These are phyloP conservation scores for Notodonta ziczac DNA, from an alignment of 2,888 invertebrate species.

Conservation along the genomic window DNA sequence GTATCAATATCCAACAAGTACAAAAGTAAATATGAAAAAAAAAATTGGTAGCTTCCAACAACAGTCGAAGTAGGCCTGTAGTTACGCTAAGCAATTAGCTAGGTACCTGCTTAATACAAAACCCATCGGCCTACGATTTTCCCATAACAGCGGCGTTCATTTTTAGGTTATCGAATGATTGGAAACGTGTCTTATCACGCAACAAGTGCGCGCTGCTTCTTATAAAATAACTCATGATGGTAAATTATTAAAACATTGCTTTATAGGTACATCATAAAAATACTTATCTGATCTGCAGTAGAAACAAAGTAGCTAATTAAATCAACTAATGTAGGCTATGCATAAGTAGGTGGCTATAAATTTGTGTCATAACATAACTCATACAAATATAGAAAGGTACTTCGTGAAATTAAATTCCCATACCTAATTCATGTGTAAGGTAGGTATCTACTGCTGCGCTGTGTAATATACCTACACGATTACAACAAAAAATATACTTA, in stretches of 20 bases:
- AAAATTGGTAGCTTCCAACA: no score
- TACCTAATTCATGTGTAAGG: no score
- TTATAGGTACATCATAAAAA: neutral
- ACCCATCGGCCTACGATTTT: slow-evolving; percentile 39
- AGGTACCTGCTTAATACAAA: slow-evolving; percentile 3
- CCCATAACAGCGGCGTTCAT: slow-evolving; percentile 59
- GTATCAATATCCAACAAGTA: no score
- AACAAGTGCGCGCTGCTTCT: slow-evolving; percentile 50
- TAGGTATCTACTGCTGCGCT: no score
- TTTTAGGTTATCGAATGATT: slow-evolving; percentile 67
- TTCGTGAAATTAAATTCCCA: no score
- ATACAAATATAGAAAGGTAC: no score
- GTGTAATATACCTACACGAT: no score
- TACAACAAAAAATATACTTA: no score
- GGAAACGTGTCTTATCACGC: slow-evolving; percentile 83
- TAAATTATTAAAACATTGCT: slow-evolving; percentile 22
- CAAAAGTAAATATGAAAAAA: no score
- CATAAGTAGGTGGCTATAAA: no score
- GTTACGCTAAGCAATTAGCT: slow-evolving; percentile 4
- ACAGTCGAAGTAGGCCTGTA: neutral
- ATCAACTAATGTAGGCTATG: neutral
- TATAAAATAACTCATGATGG: slow-evolving; percentile 52
- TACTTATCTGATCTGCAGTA: neutral
- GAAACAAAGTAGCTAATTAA: neutral
- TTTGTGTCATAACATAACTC: no score